Evolutionary conservation across 2,797 vertebrate species (phyloP), one percentile per base, ranked within the genome.

Genomic region (Diplodus puntazzo): DNA sequence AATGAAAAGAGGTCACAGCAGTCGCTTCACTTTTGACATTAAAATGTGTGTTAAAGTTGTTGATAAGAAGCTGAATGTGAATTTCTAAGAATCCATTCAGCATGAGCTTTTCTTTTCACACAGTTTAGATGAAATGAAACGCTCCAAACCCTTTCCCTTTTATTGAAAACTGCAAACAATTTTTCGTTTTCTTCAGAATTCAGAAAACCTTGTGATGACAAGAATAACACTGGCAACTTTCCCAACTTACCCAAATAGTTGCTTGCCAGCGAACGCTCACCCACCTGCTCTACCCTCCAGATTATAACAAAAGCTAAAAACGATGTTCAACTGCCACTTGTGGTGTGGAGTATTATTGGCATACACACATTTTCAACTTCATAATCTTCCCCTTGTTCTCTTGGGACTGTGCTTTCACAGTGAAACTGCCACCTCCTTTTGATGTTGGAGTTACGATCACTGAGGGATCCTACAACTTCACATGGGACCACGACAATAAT

Each of bases 381-480:
- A 73, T n/a, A 57, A 59, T 6, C 12, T 54, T 27, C 48, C 50
- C 25, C 0, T 2, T 0, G 9, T 25, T 25, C 69, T 43, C 18
- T 1, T 34, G 66, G 63, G 62, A 17, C 48, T 83, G 76, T 55
- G 11, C 69, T 76, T 81, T 79, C 42, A 59, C 82, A 96, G 95
- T 95, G 43, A 95, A 94, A 73, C 60, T 72, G 21, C 3, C 1
- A 2, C 65, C 87, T 34, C 95, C 94, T 12, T 58, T 27, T 6
- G 18, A 92, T n/a, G 77, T 95, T 52, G 71, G 5, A 4, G 71
- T 94, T 65, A 49, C 39, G 7, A 14, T 76, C 14, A 20, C 10
- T 0, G 12, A 71, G 0, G 43, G 30, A 0, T 55, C 20, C 23
- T 92, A 90, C 84, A 95, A 93, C 79, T 69, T 96, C 71, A 88